phyloP scores from a whole-genome alignment of 2,888 invertebrate species.

The Pandemis heparana region DNA sequence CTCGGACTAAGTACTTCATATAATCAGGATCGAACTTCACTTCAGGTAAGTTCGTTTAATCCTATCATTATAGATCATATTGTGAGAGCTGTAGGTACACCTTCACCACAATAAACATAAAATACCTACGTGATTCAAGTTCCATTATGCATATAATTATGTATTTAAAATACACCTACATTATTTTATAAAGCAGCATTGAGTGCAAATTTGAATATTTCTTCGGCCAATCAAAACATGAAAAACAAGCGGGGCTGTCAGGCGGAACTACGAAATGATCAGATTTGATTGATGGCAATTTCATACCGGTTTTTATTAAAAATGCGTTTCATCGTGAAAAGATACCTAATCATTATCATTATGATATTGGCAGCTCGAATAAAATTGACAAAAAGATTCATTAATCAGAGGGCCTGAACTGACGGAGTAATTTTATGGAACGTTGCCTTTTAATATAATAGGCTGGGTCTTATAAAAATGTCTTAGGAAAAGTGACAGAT shows the following conservation, averaged over 20 bases:
- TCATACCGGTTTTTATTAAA: constrained; percentile 4
- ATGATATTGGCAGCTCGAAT: constrained; percentile 31
- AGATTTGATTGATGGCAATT: constrained; percentile 9
- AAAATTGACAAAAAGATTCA: constrained; percentile 38
- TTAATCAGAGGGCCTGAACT: constrained; percentile 31
- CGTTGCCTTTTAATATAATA: constrained; percentile 12
- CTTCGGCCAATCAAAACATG: background rate
- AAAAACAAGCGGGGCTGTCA: constrained; percentile 4
- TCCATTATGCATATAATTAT: background rate
- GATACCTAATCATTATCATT: constrained; percentile 29
- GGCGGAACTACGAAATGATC: constrained; percentile 1
- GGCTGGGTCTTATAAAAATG: background rate
- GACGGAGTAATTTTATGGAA: constrained; percentile 37
- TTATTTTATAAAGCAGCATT: background rate
- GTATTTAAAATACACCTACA: background rate
- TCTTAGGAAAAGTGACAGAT: background rate
- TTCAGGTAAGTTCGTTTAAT: too few relatives aligned
- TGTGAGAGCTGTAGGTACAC: too few relatives aligned
- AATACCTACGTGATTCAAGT: background rate
- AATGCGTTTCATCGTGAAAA: constrained; percentile 15
- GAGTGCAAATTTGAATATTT: background rate
- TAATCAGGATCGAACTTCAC: too few relatives aligned
- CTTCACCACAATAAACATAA: background rate
- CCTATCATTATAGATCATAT: too few relatives aligned
- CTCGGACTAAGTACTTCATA: too few relatives aligned